phyloP scores from a whole-genome alignment of 2,797 vertebrate species.

The Pseudotriccus pelzelni region DNA sequence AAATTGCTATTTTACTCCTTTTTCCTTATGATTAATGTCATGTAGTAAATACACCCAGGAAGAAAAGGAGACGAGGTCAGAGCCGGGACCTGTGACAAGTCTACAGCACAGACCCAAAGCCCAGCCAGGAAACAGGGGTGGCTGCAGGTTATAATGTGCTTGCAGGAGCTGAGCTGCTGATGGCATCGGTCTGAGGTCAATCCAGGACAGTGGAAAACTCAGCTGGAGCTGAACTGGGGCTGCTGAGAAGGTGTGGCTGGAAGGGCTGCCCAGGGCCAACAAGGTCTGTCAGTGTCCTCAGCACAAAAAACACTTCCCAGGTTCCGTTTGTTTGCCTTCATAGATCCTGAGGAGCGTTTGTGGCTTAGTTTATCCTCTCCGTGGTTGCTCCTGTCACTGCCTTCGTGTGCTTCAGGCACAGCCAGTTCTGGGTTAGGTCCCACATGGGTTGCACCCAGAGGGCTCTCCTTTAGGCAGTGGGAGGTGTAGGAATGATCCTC shows the following conservation, averaged over 20 bases:
- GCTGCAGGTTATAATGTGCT: accelerated
- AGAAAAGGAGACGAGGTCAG: neutral
- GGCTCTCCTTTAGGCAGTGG: neutral
- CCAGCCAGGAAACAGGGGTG: neutral
- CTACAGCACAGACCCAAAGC: neutral
- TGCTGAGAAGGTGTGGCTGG: neutral
- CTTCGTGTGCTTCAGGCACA: neutral
- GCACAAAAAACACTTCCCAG: neutral
- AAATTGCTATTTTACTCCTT: neutral
- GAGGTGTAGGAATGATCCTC: neutral
- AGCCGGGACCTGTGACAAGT: neutral
- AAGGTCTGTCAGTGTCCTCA: neutral
- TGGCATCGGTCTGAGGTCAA: accelerated
- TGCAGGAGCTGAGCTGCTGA: neutral
- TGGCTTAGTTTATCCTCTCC: neutral
- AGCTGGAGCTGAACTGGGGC: neutral
- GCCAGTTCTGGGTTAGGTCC: neutral
- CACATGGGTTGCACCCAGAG: accelerated
- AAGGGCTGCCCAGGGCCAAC: neutral
- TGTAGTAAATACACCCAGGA: neutral
- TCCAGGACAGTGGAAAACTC: neutral
- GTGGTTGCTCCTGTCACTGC: neutral
- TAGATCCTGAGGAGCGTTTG: neutral
- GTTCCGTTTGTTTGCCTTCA: neutral
- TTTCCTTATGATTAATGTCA: accelerated